Conservation (phyloP, 2,888 invertebrate genomes). For the Bembecia ichneumoniformis region DNA sequence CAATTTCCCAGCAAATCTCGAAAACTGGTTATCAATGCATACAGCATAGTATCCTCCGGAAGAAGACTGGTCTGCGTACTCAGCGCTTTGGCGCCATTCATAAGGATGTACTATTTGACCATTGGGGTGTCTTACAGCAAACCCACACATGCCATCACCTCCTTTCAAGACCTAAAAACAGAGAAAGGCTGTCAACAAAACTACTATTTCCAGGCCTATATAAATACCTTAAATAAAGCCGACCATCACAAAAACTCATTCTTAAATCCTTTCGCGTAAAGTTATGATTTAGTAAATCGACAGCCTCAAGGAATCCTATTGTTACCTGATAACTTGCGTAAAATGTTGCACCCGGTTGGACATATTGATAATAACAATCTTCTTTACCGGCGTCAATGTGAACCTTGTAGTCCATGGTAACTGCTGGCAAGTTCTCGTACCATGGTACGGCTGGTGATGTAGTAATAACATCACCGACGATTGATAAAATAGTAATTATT, state of each 20-base stretch:
- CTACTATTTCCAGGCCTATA: background rate
- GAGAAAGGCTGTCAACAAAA: constrained; percentile 10
- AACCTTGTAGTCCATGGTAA: constrained; percentile 96
- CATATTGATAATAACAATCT: constrained; percentile 96
- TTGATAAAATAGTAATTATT: constrained; percentile 66
- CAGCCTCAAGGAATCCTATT: constrained; percentile 8
- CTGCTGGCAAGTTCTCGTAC: constrained; percentile 91
- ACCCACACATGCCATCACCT: constrained; percentile 94
- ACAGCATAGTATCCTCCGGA: constrained; percentile 90
- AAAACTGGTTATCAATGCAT: constrained; percentile 94
- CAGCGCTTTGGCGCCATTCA: constrained; percentile 90
- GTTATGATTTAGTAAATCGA: background rate
- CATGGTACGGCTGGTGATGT: constrained; percentile 76
- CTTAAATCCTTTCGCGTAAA: background rate
- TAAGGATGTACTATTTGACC: constrained; percentile 91
- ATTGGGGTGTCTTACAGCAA: constrained; percentile 88
- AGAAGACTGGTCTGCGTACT: constrained; percentile 87
- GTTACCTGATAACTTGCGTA: constrained; percentile 94
- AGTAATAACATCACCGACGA: constrained; percentile 60
- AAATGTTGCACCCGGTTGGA: constrained; percentile 91
- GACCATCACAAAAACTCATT: background rate
- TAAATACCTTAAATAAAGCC: background rate
- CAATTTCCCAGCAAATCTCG: constrained; percentile 89
- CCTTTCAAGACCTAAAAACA: constrained; percentile 85
- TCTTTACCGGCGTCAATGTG: constrained; percentile 94